Percentiles rank a stretch among this genome's conserved stretches.
phyloP scores from a whole-genome alignment of 2,888 invertebrate genomes.

The Horisme vitalbata region DNA sequence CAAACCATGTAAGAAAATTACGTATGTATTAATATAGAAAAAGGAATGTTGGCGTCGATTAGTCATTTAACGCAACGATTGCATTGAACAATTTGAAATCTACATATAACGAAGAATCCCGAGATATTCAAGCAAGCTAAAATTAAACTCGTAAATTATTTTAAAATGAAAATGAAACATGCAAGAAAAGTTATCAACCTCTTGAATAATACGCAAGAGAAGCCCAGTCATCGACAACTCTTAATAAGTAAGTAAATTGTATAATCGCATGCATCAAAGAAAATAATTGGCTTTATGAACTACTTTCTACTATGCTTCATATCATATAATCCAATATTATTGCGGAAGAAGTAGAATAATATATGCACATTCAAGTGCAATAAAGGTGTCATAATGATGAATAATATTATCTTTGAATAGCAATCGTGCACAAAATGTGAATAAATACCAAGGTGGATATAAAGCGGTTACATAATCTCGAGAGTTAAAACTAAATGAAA shows the following conservation, averaged over 20 bases:
- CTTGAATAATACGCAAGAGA: background rate
- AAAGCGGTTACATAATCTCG: too few species aligned
- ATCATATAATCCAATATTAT: slow-evolving; percentile 36
- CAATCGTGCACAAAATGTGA: slow-evolving; percentile 9
- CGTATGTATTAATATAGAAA: too few species aligned
- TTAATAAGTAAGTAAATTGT: slow-evolving; percentile 10
- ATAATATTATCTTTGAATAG: slow-evolving; percentile 20
- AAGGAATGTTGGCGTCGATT: too few species aligned
- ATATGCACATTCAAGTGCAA: slow-evolving; percentile 38
- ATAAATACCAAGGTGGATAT: background rate
- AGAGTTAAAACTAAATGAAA: too few species aligned
- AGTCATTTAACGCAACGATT: too few species aligned
- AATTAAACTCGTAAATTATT: background rate
- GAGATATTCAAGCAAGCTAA: background rate
- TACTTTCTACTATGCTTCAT: slow-evolving; percentile 44
- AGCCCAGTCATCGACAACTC: background rate
- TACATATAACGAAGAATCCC: too few species aligned
- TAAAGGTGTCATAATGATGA: slow-evolving; percentile 41
- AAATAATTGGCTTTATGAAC: slow-evolving; percentile 39
- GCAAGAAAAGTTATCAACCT: slow-evolving; percentile 6
- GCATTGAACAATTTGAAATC: too few species aligned
- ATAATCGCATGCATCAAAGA: slow-evolving; percentile 22
- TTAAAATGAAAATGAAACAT: background rate
- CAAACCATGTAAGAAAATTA: too few species aligned
- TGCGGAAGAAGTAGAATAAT: slow-evolving; percentile 43